A percentile compares a stretch with the other conserved stretches of the same genome.
Evolutionary conservation across 2,888 invertebrate genomes (phyloP).

Genomic region (Andrena dorsata): DNA sequence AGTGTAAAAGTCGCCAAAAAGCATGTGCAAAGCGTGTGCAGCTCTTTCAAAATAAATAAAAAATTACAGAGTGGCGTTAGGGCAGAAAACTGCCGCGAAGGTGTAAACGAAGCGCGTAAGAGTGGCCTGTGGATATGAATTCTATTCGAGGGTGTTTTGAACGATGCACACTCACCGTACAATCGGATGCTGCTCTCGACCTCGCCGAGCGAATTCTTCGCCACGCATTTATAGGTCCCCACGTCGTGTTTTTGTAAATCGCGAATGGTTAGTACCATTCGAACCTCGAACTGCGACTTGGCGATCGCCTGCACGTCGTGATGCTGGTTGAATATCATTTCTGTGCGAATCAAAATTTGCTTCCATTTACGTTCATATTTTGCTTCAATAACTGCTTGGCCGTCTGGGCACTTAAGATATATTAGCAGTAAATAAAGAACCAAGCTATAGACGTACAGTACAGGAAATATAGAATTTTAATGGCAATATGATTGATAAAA

Average conservation of each 20-base stretch:
- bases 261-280: conserved; percentile 92
- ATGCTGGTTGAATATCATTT: conserved; percentile 93
- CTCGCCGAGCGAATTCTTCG: conserved; percentile 90
- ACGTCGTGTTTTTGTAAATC: conserved; percentile 91
- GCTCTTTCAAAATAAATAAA: not conserved
- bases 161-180: conserved; percentile 90
- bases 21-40: not conserved
- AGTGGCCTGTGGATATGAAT: not conserved
- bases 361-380: not conserved
- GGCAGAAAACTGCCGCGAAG: not conserved
- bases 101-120: conserved; percentile 19
- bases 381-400: not conserved
- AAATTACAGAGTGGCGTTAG: not conserved
- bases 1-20: not conserved
- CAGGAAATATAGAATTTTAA: no score
- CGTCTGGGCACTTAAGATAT: no score
- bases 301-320: conserved; percentile 91
- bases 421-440: no score
- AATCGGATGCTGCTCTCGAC: conserved; percentile 94
- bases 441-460: no score
- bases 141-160: conserved; percentile 8
- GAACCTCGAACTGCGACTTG: conserved; percentile 90
- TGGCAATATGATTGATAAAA: no score
- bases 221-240: conserved; percentile 94
- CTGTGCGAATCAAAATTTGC: conserved; percentile 86